Evolutionary conservation across 2,888 invertebrate genomes (phyloP).

Genomic region (Patella pellucida): DNA sequence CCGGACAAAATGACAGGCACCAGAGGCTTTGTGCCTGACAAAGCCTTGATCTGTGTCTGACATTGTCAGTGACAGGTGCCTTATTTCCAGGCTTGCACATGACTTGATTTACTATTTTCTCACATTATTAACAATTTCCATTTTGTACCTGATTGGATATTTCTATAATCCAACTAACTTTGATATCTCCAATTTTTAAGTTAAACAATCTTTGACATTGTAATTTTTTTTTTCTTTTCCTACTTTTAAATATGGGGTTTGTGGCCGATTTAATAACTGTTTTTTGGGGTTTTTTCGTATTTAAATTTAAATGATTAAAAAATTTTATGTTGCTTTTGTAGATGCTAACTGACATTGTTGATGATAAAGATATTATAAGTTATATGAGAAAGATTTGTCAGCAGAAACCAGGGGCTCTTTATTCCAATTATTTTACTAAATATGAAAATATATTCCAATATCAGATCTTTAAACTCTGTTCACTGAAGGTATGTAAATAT

Average conservation of each 20-base stretch:
- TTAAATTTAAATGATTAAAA: not conserved
- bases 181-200: no score
- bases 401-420: conserved; percentile 32
- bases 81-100: no score
- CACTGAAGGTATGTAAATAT: conserved; percentile 38
- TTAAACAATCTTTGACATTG: no score
- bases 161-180: no score
- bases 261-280: not conserved
- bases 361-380: conserved; percentile 47
- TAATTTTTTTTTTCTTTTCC: not conserved
- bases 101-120: no score
- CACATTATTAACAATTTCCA: no score
- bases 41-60: no score
- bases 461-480: conserved; percentile 55
- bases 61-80: no score
- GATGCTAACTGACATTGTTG: conserved; percentile 40
- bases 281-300: not conserved
- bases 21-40: no score
- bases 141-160: no score
- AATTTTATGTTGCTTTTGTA: conserved; percentile 32
- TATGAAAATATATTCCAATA: conserved; percentile 65
- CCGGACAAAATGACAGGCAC: no score
- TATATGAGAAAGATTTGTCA: conserved; percentile 58
- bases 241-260: not conserved
- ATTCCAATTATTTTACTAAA: conserved; percentile 62